phyloP scores from a whole-genome alignment of 2,888 invertebrate genomes.

The Gasteruption jaculator region DNA sequence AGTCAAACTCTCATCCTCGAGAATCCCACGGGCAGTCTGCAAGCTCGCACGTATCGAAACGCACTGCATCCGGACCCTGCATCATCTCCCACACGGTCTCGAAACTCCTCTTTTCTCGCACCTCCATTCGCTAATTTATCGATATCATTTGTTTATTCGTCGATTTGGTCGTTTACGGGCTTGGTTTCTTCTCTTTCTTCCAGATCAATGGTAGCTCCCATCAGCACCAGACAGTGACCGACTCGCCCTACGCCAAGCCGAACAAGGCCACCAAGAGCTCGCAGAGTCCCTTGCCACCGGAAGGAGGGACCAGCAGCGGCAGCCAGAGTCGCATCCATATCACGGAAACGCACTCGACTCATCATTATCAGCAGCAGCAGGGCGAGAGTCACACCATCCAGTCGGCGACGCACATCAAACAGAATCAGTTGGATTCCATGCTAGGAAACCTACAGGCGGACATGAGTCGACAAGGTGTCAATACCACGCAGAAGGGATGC shows the following conservation, averaged over 20 bases:
- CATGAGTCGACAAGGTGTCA: slow-evolving; percentile 98
- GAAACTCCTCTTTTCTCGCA: slow-evolving; percentile 12
- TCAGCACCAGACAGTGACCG: slow-evolving; percentile 64
- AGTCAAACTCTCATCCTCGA: slow-evolving; percentile 33
- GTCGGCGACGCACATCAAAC: slow-evolving; percentile 51
- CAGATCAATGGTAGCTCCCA: slow-evolving; percentile 63
- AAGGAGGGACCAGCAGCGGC: slow-evolving; percentile 38
- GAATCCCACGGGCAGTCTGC: slow-evolving; percentile 40
- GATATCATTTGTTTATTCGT: not conserved
- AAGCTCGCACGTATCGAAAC: slow-evolving; percentile 36
- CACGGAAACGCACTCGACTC: slow-evolving; percentile 44
- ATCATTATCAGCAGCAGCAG: slow-evolving; percentile 45
- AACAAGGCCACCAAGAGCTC: slow-evolving; percentile 59
- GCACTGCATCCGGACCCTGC: too few relatives aligned
- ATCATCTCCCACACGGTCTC: slow-evolving; percentile 30
- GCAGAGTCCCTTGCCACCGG: slow-evolving; percentile 55
- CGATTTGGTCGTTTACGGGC: slow-evolving; percentile 4
- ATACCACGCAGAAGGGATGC: slow-evolving; percentile 98
- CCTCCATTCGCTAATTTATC: slow-evolving; percentile 1
- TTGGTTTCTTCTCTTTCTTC: slow-evolving; percentile 25
- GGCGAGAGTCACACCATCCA: slow-evolving; percentile 50
- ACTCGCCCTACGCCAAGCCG: slow-evolving; percentile 67
- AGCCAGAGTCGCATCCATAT: slow-evolving; percentile 43
- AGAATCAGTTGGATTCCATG: slow-evolving; percentile 81
- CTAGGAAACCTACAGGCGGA: slow-evolving; percentile 91